These are phyloP conservation scores for Leptestheria dahalacensis DNA, from an alignment of 1,140 invertebrate species.

Conservation along the genomic window DNA sequence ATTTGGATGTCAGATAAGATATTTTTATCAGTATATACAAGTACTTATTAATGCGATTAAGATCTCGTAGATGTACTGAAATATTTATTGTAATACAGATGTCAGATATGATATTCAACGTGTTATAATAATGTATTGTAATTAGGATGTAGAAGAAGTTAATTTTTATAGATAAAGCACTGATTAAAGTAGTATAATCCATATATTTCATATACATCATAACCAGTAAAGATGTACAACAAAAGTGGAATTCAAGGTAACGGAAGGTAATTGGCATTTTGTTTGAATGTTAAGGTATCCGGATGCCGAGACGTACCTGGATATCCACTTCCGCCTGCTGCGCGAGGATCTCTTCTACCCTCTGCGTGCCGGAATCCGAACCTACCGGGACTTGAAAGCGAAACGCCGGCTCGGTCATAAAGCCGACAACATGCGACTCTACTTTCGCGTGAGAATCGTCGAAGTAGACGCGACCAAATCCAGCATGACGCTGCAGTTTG, in stretches of 20 bases:
- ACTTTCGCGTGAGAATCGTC: slow-evolving; percentile 10
- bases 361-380: slow-evolving; percentile 36
- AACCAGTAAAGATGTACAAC: not conserved
- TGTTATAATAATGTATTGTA: too few relatives aligned
- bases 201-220: not conserved
- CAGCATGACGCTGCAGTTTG: slow-evolving; percentile 3
- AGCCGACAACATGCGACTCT: slow-evolving; percentile 15
- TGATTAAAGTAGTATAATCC: too few relatives aligned
- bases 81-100: too few relatives aligned
- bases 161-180: too few relatives aligned
- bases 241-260: not conserved
- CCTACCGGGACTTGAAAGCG: slow-evolving; percentile 14
- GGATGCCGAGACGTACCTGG: slow-evolving; percentile 34
- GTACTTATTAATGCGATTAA: too few relatives aligned
- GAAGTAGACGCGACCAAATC: not conserved
- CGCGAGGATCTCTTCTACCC: slow-evolving; percentile 48
- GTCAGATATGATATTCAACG: too few relatives aligned
- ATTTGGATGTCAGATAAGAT: too few relatives aligned
- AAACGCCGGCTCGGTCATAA: not conserved
- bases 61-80: too few relatives aligned
- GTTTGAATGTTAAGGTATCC: slow-evolving; percentile 30
- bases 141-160: too few relatives aligned
- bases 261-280: not conserved
- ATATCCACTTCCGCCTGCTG: slow-evolving; percentile 38
- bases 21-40: too few relatives aligned